A percentile compares a stretch with the other conserved stretches of the same genome.
Conservation (phyloP, 2,113 vertebrate genomes). For the Hoplias malabaricus region DNA sequence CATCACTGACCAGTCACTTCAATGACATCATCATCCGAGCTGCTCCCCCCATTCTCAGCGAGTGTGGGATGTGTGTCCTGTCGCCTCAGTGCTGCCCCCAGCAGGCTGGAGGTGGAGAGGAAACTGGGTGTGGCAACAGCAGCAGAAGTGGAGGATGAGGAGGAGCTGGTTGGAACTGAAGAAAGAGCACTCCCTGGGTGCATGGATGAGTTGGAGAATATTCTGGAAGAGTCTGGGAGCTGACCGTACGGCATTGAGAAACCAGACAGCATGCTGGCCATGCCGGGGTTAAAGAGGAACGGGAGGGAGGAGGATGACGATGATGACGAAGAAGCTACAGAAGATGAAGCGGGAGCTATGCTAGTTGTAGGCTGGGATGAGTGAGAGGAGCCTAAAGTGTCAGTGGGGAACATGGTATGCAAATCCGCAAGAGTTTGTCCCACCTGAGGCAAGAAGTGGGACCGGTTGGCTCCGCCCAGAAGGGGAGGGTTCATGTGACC, state of each 20-base stretch:
- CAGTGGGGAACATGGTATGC: conserved; percentile 89
- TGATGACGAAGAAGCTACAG: conserved; percentile 81
- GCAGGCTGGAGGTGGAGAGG: conserved; percentile 81
- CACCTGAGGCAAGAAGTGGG: conserved; percentile 88
- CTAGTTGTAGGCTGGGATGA: conserved; percentile 79
- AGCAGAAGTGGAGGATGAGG: conserved; percentile 61
- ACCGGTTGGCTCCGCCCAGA: conserved; percentile 80
- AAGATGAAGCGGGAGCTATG: conserved; percentile 77
- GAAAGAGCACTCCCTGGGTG: conserved; percentile 77
- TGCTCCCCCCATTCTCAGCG: conserved; percentile 87
- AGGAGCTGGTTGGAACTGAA: conserved; percentile 72
- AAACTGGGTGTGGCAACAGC: conserved; percentile 83
- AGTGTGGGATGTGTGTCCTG: conserved; percentile 75
- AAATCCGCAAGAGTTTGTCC: conserved; percentile 88
- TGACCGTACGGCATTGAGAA: conserved; percentile 89
- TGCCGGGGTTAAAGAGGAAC: conserved; percentile 89
- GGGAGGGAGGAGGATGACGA: conserved; percentile 83
- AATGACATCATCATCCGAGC: conserved; percentile 96
- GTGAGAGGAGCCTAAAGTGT: conserved; percentile 78
- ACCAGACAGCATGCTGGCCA: conserved; percentile 84
- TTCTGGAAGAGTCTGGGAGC: conserved; percentile 80
- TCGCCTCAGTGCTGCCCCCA: conserved; percentile 85
- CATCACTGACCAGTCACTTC: conserved; percentile 93
- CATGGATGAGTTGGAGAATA: conserved; percentile 66
- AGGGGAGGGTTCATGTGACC: conserved; percentile 87